Evolutionary conservation across 2,113 vertebrate genomes (phyloP).

Genomic region (Reinhardtius hippoglossoides): DNA sequence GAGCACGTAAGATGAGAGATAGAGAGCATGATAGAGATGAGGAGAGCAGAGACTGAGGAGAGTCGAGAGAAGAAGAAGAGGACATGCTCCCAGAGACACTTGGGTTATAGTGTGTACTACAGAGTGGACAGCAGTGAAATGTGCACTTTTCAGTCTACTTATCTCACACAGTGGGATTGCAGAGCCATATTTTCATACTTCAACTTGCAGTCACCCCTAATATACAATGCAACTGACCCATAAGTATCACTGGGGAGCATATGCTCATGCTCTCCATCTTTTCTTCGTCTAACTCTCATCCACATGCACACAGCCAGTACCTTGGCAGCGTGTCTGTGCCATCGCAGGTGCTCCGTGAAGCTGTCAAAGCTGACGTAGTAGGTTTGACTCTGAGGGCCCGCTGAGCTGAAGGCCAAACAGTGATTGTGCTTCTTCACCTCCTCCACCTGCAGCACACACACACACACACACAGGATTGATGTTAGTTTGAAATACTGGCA

Average conservation of each 20-base stretch:
- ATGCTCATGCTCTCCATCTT: conserved; percentile 31
- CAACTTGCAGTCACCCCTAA: conserved; percentile 36
- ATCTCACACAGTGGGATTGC: conserved; percentile 3
- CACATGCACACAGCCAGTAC: conserved; percentile 74
- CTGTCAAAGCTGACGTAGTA: conserved; percentile 98
- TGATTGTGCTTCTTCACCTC: conserved; percentile 98
- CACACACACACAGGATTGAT: conserved; percentile 32
- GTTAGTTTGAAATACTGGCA: conserved; percentile 32
- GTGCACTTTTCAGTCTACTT: conserved; percentile 28
- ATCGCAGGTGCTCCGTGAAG: conserved; percentile 96
- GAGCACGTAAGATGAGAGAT: too few species aligned
- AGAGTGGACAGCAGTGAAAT: conserved; percentile 33
- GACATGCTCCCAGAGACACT: conserved; percentile 31
- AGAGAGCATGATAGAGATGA: too few species aligned
- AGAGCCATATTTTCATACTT: conserved; percentile 21
- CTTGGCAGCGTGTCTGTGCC: conserved; percentile 97
- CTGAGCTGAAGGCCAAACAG: conserved; percentile 97
- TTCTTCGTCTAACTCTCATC: neutral
- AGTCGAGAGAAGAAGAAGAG: too few species aligned
- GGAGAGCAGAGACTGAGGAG: too few species aligned
- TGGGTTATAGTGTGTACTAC: conserved; percentile 11
- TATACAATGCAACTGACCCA: conserved; percentile 51
- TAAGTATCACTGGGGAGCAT: conserved; percentile 32
- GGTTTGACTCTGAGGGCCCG: conserved; percentile 97
- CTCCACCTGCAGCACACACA: conserved; percentile 87